phyloP scores from a whole-genome alignment of 1,140 invertebrate genomes.

The Papilio helenus region DNA sequence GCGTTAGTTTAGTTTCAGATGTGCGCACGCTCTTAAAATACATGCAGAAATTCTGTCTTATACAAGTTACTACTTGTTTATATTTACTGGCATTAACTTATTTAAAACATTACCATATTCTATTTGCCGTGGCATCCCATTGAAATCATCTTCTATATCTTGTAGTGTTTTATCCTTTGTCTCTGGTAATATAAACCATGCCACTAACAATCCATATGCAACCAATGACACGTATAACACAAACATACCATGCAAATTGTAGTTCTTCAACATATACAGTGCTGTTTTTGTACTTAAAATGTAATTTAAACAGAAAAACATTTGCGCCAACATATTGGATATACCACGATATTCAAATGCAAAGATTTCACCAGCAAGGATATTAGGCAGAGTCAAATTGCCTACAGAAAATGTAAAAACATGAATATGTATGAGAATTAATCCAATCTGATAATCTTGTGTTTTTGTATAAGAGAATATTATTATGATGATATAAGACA shows the following conservation, averaged over 20 bases:
- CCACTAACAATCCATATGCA: constrained; percentile 43
- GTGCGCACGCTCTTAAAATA: too few relatives aligned
- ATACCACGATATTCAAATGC: constrained; percentile 49
- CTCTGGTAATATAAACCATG: constrained; percentile 50
- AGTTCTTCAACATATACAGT: constrained; percentile 40
- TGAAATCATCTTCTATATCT: constrained; percentile 53
- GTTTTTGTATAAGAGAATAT: constrained; percentile 47
- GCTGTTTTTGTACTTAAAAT: constrained; percentile 50
- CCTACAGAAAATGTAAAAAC: constrained; percentile 52
- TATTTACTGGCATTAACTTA: neutral
- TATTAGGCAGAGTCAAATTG: constrained; percentile 45
- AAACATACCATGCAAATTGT: constrained; percentile 48
- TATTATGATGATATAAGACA: constrained; percentile 31
- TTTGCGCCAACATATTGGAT: constrained; percentile 46
- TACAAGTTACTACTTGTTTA: neutral
- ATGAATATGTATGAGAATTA: constrained; percentile 45
- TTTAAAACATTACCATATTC: neutral
- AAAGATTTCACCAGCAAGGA: constrained; percentile 54
- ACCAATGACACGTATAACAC: constrained; percentile 43
- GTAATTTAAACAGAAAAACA: constrained; percentile 44
- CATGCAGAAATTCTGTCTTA: too few relatives aligned
- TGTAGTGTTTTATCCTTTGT: constrained; percentile 56
- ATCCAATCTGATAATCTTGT: constrained; percentile 40
- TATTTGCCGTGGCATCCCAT: neutral
- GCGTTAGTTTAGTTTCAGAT: too few relatives aligned